Evolutionary conservation across 2,888 invertebrate genomes (phyloP), one percentile per base, ranked within the genome.

Genomic region (Cylloceria caligata): DNA sequence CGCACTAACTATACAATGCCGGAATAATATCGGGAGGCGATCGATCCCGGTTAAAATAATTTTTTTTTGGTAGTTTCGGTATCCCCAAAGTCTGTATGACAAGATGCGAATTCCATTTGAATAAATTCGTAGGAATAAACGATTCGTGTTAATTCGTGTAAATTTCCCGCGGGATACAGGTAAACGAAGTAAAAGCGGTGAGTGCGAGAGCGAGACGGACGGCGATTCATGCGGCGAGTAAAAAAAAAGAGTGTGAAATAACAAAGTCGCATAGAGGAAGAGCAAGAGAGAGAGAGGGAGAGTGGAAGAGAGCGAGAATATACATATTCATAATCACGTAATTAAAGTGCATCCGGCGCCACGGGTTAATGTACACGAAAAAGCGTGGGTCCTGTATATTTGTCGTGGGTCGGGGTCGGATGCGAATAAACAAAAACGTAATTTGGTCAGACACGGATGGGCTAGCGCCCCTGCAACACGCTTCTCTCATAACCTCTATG

Each of bases 281-380:
- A 74, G 68, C 21, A 21, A 52, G 42, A 62, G 69, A 45, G 24
- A 65, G 34, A 36, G 47, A 30, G 42, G 19, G 19, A 30, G 55
- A 30, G 30, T 7, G 60, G 11, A n/a, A 24, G 30, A 45, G 27
- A 74, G 64, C 4, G 74, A 42, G 55, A 65, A 55, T 83, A 84
- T 83, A 80, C 78, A 83, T 84, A 83, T 84, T 84, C 79, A 83
- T 84, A 81, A 84, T 84, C 64, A 74, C 76, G 77, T 84, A 81
- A 84, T 84, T 83, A 83, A 83, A 84, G 81, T 76, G 76, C 81
- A 83, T 80, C 79, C 73, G 76, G 68, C 57, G 71, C 72, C 67
- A 60, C 45, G 76, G 62, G 67, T 73, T 77, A 73, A 81, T 81
- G 81, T 57, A 81, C 72, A 76, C 67, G 81, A 81, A 77, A 81